Conservation (phyloP, 2,113 vertebrate genomes). For the Pontoporia blainvillei region DNA sequence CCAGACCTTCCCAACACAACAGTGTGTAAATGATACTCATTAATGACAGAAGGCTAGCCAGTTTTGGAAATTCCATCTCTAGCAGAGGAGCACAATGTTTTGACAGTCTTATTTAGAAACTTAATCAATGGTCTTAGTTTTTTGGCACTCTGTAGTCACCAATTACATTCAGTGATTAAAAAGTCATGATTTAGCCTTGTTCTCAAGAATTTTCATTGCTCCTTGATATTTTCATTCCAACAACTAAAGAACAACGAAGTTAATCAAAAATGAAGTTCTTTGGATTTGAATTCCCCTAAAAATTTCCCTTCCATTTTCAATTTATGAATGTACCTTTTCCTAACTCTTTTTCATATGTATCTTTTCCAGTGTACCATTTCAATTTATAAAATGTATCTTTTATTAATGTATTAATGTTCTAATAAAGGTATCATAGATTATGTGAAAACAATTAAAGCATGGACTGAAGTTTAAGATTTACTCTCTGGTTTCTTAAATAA, state of each 20-base stretch:
- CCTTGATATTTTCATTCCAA: slow-evolving; percentile 28
- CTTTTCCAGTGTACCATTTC: background rate
- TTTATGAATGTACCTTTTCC: background rate
- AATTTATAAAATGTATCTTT: background rate
- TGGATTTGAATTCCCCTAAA: background rate
- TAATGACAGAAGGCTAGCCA: background rate
- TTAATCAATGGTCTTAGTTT: background rate
- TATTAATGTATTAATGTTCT: background rate
- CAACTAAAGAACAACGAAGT: slow-evolving; percentile 5
- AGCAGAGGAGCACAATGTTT: background rate
- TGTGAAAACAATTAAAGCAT: background rate
- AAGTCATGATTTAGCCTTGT: background rate
- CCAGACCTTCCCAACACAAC: background rate
- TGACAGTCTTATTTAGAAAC: slow-evolving; percentile 33
- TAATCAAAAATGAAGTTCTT: background rate
- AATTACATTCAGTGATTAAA: slow-evolving; percentile 7
- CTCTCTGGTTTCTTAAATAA: background rate
- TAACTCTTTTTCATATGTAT: too few species aligned
- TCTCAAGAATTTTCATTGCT: background rate
- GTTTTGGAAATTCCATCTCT: background rate
- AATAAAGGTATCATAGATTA: background rate
- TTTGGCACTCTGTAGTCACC: background rate
- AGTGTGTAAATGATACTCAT: background rate
- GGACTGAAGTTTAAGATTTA: background rate
- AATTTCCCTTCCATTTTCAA: background rate